These are phyloP conservation scores for Macrostomum lignano DNA, from an alignment of 1,140 invertebrate genomes.

Conservation along the genomic window DNA sequence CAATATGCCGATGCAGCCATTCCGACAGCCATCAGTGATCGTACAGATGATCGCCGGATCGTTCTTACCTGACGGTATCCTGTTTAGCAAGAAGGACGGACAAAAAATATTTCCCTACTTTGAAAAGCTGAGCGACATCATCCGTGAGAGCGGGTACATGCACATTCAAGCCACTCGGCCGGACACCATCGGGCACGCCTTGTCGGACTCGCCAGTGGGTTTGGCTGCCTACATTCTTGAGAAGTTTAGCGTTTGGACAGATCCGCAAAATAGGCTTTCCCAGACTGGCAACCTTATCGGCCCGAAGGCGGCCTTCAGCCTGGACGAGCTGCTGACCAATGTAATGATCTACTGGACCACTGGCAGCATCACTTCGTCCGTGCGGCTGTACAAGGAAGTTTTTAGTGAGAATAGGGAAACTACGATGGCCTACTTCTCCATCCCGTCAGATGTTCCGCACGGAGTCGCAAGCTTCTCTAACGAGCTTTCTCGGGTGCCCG, in stretches of 20 bases:
- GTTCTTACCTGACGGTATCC: no score
- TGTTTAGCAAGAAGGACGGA: slow-evolving; percentile 33
- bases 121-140: slow-evolving; percentile 24
- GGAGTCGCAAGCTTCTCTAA: no score
- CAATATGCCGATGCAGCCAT: no score
- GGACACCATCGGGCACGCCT: slow-evolving; percentile 45
- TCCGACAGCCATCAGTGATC: no score
- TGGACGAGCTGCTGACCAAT: slow-evolving; percentile 53
- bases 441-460: no score
- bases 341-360: slow-evolving; percentile 59
- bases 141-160: slow-evolving; percentile 47
- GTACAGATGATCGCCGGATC: no score
- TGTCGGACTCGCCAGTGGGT: slow-evolving; percentile 36
- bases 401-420: no score
- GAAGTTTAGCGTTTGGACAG: slow-evolving; percentile 50
- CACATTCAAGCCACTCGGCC: slow-evolving; percentile 62
- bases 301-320: slow-evolving; percentile 32
- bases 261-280: slow-evolving; percentile 18
- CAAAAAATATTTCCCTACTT: slow-evolving; percentile 35
- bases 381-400: slow-evolving; percentile 43
- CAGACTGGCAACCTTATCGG: slow-evolving; percentile 36
- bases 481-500: no score
- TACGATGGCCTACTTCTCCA: no score
- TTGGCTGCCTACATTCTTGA: slow-evolving; percentile 52
- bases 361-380: slow-evolving; percentile 42